Evolutionary conservation across 2,797 vertebrate species (phyloP), one percentile per base, ranked within the genome.

Genomic region (Zalophus californianus): DNA sequence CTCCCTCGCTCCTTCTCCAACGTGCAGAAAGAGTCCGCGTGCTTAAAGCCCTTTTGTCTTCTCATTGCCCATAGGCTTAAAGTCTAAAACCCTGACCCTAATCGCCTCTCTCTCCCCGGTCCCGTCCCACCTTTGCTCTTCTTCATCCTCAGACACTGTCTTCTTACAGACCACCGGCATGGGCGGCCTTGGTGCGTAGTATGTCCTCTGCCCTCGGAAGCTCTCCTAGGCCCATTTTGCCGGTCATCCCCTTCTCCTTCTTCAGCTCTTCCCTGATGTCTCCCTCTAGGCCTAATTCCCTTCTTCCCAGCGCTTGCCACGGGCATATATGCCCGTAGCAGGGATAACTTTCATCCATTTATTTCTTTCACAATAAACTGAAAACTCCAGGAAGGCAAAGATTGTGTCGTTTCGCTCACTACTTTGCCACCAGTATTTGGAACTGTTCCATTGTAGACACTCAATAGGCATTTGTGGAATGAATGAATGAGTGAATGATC

Each of bases 161-260:
- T 82, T 78, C 48, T 7, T 72, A 62, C 58, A 70, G 2, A 56
- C 35, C 29, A 50, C 15, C 66, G 54, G 50, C 7, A 12, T 10
- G 18, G 21, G 23, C 25, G 7, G 35, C 27, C 56, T 44, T 38
- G 12, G n/a, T 7, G 0, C 1, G 0, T 2, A 10, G 23, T 14
- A 0, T 20, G 32, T 64, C 66, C 50, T 66, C 20, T 10, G 2
- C n/a, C 48, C 48, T 13, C 3, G 9, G 54, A 90, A 68, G 29
- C 23, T 56, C 38, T 48, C 15, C 54, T 2, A 3, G 41, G 8
- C 23, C n/a, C 27, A 3, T 73, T 62, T 56, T 21, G 15, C 23
- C 52, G 41, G 0, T 68, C 44, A 44, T 9, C 12, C 38, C 68
- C 29, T 1, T 1, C 25, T 7, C 15, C n/a, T 86, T 32, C 72